These are phyloP conservation scores for Drosophila sproati DNA, from an alignment of 1,140 invertebrate genomes.

Conservation along the genomic window DNA sequence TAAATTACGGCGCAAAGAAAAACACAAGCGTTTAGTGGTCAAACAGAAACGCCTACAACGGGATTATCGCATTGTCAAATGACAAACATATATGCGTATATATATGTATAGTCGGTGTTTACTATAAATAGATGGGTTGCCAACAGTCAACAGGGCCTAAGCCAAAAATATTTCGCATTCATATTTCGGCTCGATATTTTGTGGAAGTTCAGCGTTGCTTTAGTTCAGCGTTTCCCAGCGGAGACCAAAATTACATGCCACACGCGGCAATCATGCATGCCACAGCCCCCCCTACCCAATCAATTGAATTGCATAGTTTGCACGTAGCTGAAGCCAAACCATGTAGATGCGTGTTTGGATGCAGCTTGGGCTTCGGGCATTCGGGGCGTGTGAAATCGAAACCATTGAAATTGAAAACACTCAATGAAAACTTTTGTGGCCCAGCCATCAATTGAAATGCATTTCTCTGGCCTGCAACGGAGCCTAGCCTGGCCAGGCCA, in stretches of 20 bases:
- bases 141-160: conserved; percentile 47
- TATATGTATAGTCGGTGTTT: neutral
- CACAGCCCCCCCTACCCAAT: conserved; percentile 31
- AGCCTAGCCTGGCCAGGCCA: conserved; percentile 18
- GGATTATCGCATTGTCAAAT: conserved; percentile 62
- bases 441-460: conserved; percentile 74
- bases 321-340: conserved; percentile 44
- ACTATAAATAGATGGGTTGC: conserved; percentile 39
- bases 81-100: conserved; percentile 6
- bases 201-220: conserved; percentile 5
- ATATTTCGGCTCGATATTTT: conserved; percentile 20
- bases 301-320: conserved; percentile 66
- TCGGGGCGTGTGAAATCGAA: conserved; percentile 74
- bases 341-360: conserved; percentile 52
- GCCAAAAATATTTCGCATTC: conserved; percentile 38
- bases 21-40: conserved; percentile 51
- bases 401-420: conserved; percentile 77
- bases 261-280: conserved; percentile 3
- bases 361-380: conserved; percentile 35
- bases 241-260: conserved; percentile 34
- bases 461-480: conserved; percentile 45
- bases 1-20: conserved; percentile 31
- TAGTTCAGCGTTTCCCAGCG: conserved; percentile 1
- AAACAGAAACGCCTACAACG: conserved; percentile 51
- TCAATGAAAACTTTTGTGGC: conserved; percentile 70